Evolutionary conservation across 2,888 invertebrate genomes (phyloP).

Genomic region (Sarcophaga subvicina): DNA sequence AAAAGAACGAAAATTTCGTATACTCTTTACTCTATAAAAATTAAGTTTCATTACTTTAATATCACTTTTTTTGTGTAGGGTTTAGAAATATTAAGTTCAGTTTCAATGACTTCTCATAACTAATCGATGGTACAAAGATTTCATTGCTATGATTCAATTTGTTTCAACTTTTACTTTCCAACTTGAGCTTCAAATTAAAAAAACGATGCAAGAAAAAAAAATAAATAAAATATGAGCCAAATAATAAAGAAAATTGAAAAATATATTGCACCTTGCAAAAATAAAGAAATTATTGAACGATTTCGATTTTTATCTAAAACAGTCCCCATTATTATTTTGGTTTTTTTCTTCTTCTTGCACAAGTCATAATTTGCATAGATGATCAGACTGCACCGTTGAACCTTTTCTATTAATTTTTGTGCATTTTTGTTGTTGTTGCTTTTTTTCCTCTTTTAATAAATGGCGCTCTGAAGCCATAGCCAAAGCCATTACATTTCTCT

Average conservation of each 20-base stretch:
- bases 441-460: slow-evolving; percentile 23
- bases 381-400: slow-evolving; percentile 21
- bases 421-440: background rate
- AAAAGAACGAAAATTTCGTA: no score
- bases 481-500: slow-evolving; percentile 18
- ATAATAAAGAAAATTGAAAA: slow-evolving; percentile 6
- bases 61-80: no score
- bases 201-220: background rate
- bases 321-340: background rate
- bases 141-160: slow-evolving; percentile 47
- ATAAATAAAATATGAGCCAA: background rate
- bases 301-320: slow-evolving; percentile 29
- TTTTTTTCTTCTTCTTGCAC: slow-evolving; percentile 4
- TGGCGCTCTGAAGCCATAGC: slow-evolving; percentile 22
- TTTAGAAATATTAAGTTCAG: slow-evolving; percentile 1
- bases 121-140: slow-evolving; percentile 39
- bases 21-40: no score
- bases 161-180: slow-evolving; percentile 60
- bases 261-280: slow-evolving; percentile 41
- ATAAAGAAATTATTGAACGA: slow-evolving; percentile 54
- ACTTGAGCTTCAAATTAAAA: slow-evolving; percentile 18
- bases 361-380: slow-evolving; percentile 57
- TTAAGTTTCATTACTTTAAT: no score
- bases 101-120: slow-evolving; percentile 32
- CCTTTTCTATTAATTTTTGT: slow-evolving; percentile 3